Conservation (phyloP, 1,140 invertebrate species). For the Drosophila athabasca region DNA sequence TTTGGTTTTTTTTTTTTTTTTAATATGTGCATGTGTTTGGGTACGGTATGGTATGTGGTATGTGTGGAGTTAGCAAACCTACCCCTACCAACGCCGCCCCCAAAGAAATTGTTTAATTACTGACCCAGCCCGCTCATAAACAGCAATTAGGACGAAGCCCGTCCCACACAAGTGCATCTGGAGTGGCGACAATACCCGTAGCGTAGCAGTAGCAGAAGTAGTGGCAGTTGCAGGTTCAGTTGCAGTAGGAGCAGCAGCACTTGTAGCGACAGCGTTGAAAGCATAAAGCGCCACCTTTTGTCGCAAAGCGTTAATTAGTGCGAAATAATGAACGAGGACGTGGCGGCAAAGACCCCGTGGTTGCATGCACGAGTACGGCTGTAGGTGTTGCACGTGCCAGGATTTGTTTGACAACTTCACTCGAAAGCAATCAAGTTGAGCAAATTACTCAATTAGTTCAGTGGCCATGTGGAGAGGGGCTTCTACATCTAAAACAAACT, state of each 20-base stretch:
- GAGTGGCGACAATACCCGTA: constrained; percentile 29
- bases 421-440: constrained; percentile 50
- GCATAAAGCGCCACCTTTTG: constrained; percentile 63
- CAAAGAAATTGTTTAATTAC: constrained; percentile 71
- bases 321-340: constrained; percentile 69
- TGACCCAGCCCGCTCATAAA: constrained; percentile 73
- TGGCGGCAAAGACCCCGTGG: not conserved
- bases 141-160: constrained; percentile 66
- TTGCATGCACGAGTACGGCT: not conserved
- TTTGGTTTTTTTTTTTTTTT: constrained; percentile 33
- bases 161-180: constrained; percentile 31
- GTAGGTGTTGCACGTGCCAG: constrained; percentile 9
- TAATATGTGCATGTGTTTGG: not conserved
- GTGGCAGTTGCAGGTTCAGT: not conserved
- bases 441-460: constrained; percentile 65
- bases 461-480: constrained; percentile 9
- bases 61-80: not conserved
- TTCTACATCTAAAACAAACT: not conserved
- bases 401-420: constrained; percentile 18
- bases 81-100: constrained; percentile 2
- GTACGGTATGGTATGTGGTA: too few relatives aligned
- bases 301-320: constrained; percentile 77
- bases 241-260: constrained; percentile 9
- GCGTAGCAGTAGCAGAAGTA: constrained; percentile 12
- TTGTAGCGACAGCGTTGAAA: constrained; percentile 36